Evolutionary conservation across 2,113 vertebrate genomes (phyloP).

Genomic region (Muntiacus reevesi): DNA sequence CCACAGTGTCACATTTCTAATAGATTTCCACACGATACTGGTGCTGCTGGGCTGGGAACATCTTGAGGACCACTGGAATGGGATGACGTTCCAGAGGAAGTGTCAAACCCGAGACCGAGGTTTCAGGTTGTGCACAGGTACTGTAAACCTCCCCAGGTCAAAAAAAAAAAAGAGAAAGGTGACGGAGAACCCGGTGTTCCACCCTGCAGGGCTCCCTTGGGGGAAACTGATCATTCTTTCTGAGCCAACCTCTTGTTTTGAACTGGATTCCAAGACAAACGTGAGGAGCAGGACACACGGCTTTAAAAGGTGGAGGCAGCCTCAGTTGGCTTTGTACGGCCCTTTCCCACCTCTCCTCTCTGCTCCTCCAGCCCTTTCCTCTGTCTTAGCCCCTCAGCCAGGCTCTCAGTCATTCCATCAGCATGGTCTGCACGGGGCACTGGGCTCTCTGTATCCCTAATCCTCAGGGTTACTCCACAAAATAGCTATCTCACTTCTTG

Average conservation of each 20-base stretch:
- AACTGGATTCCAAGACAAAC: neutral
- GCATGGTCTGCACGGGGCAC: too few species aligned
- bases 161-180: neutral
- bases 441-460: neutral
- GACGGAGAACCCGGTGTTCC: neutral
- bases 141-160: neutral
- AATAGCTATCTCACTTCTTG: neutral
- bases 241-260: neutral
- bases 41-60: neutral
- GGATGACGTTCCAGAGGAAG: neutral
- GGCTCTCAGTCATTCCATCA: neutral
- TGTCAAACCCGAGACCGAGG: neutral
- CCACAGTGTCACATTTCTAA: neutral
- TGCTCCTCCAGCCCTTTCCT: neutral
- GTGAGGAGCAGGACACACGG: neutral
- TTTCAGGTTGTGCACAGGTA: neutral
- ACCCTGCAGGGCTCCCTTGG: neutral
- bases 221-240: neutral
- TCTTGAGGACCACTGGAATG: neutral
- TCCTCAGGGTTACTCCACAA: neutral
- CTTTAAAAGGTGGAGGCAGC: neutral
- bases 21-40: neutral
- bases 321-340: neutral
- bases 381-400: neutral
- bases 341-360: neutral